Percentiles rank a stretch among this genome's conserved stretches.
phyloP scores from a whole-genome alignment of 2,797 vertebrate species.

The Myoxocephalus aenaeus region DNA sequence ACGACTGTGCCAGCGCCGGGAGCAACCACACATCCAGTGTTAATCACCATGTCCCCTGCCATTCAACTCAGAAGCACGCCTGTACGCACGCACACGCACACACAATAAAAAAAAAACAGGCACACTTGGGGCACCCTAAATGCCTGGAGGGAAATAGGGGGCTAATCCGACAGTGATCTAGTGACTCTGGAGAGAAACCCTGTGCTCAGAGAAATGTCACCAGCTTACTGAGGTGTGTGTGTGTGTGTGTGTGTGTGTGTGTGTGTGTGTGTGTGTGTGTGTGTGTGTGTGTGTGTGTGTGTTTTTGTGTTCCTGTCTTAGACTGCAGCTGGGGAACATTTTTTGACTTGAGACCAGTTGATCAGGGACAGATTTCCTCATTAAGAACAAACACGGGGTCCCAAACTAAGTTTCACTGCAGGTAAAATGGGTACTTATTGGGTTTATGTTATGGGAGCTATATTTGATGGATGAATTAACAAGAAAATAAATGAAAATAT shows the following conservation, averaged over 20 bases:
- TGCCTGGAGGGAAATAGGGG: slow-evolving; percentile 74
- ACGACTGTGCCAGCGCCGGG: slow-evolving; percentile 71
- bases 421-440: background rate
- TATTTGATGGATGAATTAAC: background rate
- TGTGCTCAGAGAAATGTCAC: slow-evolving; percentile 61
- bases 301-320: slow-evolving; percentile 11
- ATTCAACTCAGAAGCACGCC: slow-evolving; percentile 44
- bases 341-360: slow-evolving; percentile 4
- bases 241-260: slow-evolving; percentile 30
- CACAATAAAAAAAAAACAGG: slow-evolving; percentile 53
- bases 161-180: slow-evolving; percentile 85
- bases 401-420: background rate
- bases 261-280: slow-evolving; percentile 26
- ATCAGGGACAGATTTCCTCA: background rate
- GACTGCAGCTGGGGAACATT: background rate
- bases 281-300: slow-evolving; percentile 22
- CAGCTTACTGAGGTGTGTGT: slow-evolving; percentile 41
- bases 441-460: background rate
- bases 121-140: slow-evolving; percentile 70
- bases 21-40: slow-evolving; percentile 72
- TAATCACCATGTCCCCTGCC: slow-evolving; percentile 77
- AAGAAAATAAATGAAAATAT: background rate
- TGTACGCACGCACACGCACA: slow-evolving; percentile 25
- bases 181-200: slow-evolving; percentile 75
- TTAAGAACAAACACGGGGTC: background rate